Evolutionary conservation across 2,113 vertebrate species (phyloP).

Genomic region (Trinectes maculatus): DNA sequence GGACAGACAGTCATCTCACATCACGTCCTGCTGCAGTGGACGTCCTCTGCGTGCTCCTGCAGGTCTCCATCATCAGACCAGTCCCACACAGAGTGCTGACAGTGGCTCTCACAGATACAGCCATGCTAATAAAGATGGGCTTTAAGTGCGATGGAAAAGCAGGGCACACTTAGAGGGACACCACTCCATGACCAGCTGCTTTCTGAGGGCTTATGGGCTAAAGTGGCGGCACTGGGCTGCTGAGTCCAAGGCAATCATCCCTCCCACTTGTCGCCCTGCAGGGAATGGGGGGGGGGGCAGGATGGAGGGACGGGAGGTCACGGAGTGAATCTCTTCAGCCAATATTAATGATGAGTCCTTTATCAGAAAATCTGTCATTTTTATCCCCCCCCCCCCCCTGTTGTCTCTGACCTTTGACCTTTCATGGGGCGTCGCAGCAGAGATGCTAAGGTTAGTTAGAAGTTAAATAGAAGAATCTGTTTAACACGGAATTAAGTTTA

Average conservation of each 20-base stretch:
- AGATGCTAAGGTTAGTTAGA: too few relatives aligned
- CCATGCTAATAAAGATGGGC: constrained; percentile 58
- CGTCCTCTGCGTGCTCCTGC: constrained; percentile 7
- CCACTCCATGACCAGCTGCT: constrained; percentile 52
- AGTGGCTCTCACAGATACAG: constrained; percentile 38
- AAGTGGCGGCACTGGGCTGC: constrained; percentile 51
- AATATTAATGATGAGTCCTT: too few relatives aligned
- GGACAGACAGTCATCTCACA: too few relatives aligned
- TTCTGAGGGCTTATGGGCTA: constrained; percentile 64
- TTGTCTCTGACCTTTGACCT: too few relatives aligned
- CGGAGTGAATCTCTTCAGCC: too few relatives aligned
- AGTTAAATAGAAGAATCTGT: too few relatives aligned
- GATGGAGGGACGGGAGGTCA: constrained; percentile 12
- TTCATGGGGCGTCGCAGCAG: too few relatives aligned
- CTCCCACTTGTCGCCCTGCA: constrained; percentile 32
- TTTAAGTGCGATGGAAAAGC: constrained; percentile 56
- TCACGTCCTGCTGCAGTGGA: too few relatives aligned
- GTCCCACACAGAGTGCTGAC: constrained; percentile 26
- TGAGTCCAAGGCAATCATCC: constrained; percentile 60
- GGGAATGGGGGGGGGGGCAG: constrained; percentile 25
- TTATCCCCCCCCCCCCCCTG: too few relatives aligned
- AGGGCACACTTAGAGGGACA: constrained; percentile 50
- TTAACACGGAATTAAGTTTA: too few relatives aligned
- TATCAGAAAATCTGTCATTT: too few relatives aligned
- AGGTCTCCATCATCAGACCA: constrained; percentile 5